These are phyloP conservation scores for Ctenoplectra terminalis DNA, from an alignment of 1,140 invertebrate species.

Conservation along the genomic window DNA sequence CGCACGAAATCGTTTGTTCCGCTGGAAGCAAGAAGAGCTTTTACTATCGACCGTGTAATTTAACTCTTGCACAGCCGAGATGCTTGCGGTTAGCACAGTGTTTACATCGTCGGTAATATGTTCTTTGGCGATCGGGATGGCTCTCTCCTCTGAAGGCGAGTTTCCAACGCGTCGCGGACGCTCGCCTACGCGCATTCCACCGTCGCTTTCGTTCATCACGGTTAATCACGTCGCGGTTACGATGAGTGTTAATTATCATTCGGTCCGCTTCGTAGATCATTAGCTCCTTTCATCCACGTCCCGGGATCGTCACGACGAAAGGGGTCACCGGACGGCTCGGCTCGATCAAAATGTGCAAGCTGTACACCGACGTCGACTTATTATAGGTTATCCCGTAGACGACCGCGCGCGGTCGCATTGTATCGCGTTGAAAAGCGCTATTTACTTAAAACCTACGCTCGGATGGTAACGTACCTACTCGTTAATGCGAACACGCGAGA, in stretches of 20 bases:
- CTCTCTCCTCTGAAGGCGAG: conserved; percentile 33
- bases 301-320: conserved; percentile 39
- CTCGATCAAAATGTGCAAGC: conserved; percentile 63
- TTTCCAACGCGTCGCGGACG: conserved; percentile 18
- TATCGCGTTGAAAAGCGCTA: conserved; percentile 18
- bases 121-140: conserved; percentile 43
- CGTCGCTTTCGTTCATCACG: conserved; percentile 64
- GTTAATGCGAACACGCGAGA: too few relatives aligned
- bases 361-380: conserved; percentile 34
- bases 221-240: conserved; percentile 63
- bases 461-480: too few relatives aligned
- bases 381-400: conserved; percentile 23
- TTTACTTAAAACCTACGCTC: not conserved
- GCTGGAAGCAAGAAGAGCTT: conserved; percentile 27
- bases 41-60: conserved; percentile 41
- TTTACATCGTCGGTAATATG: conserved; percentile 30
- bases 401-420: conserved; percentile 49
- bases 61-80: conserved; percentile 19
- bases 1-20: conserved; percentile 20
- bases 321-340: conserved; percentile 40
- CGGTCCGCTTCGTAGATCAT: conserved; percentile 65
- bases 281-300: conserved; percentile 65
- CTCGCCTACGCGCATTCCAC: conserved; percentile 62
- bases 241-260: conserved; percentile 69
- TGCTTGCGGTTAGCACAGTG: conserved; percentile 30